Conservation (phyloP, 2,113 vertebrate species). For the Tupaia chinensis region DNA sequence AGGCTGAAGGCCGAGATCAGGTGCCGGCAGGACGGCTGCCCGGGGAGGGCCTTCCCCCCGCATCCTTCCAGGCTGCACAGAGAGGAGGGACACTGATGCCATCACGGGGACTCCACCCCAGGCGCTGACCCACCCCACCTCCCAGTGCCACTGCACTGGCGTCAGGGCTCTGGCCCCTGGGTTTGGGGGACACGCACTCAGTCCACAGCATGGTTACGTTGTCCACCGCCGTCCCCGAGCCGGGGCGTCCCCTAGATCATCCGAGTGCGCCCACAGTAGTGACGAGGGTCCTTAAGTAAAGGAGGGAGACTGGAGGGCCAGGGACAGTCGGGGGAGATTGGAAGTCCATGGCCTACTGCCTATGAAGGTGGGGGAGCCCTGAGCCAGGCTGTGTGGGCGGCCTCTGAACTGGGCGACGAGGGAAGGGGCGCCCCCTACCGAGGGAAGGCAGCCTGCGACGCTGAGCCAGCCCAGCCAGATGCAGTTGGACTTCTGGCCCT, state of each 20-base stretch:
- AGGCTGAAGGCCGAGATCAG: neutral
- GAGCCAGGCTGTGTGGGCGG: fast-evolving
- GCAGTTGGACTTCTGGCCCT: neutral
- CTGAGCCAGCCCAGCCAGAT: neutral
- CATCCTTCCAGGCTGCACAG: neutral
- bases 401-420: neutral
- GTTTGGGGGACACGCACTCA: neutral
- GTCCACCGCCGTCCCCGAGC: too few species aligned
- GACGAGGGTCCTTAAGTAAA: neutral
- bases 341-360: neutral
- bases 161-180: neutral
- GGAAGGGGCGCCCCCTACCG: neutral
- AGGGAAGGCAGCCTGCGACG: too few species aligned
- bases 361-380: neutral
- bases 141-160: too few species aligned
- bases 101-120: neutral
- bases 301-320: neutral
- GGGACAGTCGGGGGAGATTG: fast-evolving
- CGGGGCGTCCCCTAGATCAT: too few species aligned
- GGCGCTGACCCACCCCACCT: neutral
- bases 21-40: neutral
- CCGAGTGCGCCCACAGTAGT: neutral
- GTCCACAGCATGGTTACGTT: neutral
- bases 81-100: neutral
- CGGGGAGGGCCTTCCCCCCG: neutral